phyloP scores from a whole-genome alignment of 2,797 vertebrate species.

The Amblyopsis hoosieri region DNA sequence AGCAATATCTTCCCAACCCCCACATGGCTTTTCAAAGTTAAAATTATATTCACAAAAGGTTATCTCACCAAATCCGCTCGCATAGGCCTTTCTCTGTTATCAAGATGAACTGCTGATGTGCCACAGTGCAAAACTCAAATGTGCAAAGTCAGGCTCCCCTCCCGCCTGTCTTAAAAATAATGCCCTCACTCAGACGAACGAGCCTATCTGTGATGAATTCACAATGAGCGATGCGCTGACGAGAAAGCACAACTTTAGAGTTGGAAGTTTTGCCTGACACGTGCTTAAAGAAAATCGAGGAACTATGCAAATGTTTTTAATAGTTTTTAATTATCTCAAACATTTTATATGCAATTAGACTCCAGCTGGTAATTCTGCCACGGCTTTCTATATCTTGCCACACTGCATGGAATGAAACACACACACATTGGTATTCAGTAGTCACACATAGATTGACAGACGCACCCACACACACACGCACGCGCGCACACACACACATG shows the following conservation, averaged over 20 bases:
- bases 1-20: background rate
- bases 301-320: conserved; percentile 2
- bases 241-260: conserved; percentile 54
- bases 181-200: conserved; percentile 58
- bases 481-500: conserved; percentile 4
- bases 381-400: conserved; percentile 15
- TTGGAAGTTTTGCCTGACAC: conserved; percentile 39
- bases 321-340: conserved; percentile 29
- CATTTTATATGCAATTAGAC: conserved; percentile 16
- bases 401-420: conserved; percentile 6
- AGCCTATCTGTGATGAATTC: conserved; percentile 66
- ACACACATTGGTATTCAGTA: background rate
- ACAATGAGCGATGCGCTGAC: conserved; percentile 53
- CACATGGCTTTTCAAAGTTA: conserved; percentile 44
- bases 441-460: conserved; percentile 8
- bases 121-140: conserved; percentile 60
- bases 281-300: conserved; percentile 38
- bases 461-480: conserved; percentile 2
- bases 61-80: conserved; percentile 67
- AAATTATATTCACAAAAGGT: conserved; percentile 70
- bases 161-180: conserved; percentile 56
- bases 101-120: conserved; percentile 72
- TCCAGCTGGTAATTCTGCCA: background rate
- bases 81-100: conserved; percentile 66
- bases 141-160: conserved; percentile 66